These are phyloP conservation scores for Brachionus plicatilis DNA, from an alignment of 1,140 invertebrate species.

Conservation along the genomic window DNA sequence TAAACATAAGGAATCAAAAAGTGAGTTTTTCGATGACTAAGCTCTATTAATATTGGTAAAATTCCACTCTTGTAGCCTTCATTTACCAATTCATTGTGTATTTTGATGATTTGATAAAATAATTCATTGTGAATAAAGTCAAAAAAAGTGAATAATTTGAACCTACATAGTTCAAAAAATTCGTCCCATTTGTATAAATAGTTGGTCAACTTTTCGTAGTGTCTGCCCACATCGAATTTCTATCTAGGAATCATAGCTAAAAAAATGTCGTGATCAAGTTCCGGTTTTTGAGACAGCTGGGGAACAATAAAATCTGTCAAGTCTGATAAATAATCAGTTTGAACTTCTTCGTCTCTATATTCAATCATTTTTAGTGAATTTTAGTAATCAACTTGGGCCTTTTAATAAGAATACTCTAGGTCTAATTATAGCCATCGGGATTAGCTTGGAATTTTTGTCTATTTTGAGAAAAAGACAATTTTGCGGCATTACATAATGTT, in stretches of 20 bases:
- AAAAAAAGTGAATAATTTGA: background rate
- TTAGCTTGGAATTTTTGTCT: background rate
- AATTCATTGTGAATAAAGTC: conserved; percentile 20
- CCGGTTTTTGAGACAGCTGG: background rate
- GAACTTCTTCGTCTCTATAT: conserved; percentile 7
- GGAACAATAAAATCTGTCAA: background rate
- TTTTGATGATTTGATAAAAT: conserved; percentile 9
- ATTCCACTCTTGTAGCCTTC: background rate
- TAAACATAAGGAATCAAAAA: conserved; percentile 27
- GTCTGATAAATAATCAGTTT: background rate
- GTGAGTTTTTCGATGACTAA: background rate
- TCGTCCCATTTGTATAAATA: conserved; percentile 24
- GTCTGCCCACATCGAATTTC: background rate
- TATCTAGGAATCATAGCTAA: background rate
- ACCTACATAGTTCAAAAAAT: conserved; percentile 22
- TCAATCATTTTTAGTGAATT: background rate
- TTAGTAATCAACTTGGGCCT: background rate
- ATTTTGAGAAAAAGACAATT: background rate
- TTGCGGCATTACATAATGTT: background rate
- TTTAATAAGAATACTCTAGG: background rate
- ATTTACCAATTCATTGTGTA: background rate
- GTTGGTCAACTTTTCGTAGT: background rate
- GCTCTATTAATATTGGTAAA: background rate
- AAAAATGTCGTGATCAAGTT: conserved; percentile 1
- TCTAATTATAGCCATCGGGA: background rate